phyloP scores from a whole-genome alignment of 1,140 invertebrate genomes.

The Halyomorpha halys region DNA sequence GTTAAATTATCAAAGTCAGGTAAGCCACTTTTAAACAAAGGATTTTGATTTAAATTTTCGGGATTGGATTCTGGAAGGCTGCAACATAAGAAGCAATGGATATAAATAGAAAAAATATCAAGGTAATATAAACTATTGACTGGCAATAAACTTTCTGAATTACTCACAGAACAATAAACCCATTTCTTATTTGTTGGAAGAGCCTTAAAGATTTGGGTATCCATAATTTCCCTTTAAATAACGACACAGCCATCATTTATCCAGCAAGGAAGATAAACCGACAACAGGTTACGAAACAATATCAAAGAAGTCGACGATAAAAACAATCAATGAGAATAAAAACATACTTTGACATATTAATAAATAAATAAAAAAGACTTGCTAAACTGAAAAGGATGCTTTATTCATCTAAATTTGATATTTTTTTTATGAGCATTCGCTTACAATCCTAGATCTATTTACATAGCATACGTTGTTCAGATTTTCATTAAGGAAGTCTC shows the following conservation, averaged over 20 bases:
- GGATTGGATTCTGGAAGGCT: constrained; percentile 85
- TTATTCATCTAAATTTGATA: no score
- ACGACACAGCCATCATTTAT: constrained; percentile 35
- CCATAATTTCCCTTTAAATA: constrained; percentile 35
- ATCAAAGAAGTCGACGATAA: no score
- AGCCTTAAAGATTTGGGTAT: constrained; percentile 31
- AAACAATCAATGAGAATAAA: no score
- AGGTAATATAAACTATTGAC: constrained; percentile 14
- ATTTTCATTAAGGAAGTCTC: no score
- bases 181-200: constrained; percentile 35
- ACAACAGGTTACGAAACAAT: no score
- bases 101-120: constrained; percentile 4
- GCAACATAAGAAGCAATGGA: constrained; percentile 34
- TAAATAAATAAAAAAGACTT: no score
- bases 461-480: no score
- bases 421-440: no score
- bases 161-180: constrained; percentile 44
- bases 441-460: no score
- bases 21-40: constrained; percentile 57
- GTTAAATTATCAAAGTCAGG: constrained; percentile 70
- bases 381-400: no score
- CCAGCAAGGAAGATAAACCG: constrained; percentile 19
- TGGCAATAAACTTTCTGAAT: constrained; percentile 20
- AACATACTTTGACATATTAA: no score
- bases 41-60: constrained; percentile 61